Conservation (phyloP, 2,888 invertebrate genomes). For the Caenorhabditis doughertyi region DNA sequence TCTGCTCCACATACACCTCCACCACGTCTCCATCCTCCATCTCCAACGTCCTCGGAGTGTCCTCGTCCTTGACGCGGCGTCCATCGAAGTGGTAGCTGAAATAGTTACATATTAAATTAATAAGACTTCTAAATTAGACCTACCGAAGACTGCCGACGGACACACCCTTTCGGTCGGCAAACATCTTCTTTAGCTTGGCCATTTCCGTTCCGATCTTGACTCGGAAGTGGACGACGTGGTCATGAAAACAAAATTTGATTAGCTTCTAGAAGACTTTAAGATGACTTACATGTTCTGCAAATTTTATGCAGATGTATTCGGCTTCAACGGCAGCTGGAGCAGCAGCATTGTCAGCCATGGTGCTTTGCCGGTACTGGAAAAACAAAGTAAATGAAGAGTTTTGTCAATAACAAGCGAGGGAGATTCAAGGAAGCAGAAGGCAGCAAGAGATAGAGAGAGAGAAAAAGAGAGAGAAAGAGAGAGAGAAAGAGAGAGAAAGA, state of each 20-base stretch:
- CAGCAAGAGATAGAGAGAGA: background rate
- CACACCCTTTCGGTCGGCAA: too few species aligned
- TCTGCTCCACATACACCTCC: background rate
- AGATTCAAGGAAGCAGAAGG: background rate
- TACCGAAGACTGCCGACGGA: too few species aligned
- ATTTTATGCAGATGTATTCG: constrained; percentile 88
- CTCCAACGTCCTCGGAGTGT: background rate
- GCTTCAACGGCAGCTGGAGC: too few species aligned
- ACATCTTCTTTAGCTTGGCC: too few species aligned
- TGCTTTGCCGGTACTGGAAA: too few species aligned
- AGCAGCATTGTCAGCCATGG: constrained; percentile 15
- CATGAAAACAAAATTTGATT: too few species aligned
- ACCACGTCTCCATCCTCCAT: background rate
- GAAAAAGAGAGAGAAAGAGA: too few species aligned
- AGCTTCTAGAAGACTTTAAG: background rate
- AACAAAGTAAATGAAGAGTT: too few species aligned
- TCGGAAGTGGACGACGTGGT: too few species aligned
- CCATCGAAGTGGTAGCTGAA: background rate
- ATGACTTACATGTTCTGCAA: constrained; percentile 85
- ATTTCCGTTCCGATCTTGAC: too few species aligned
- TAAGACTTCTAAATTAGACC: background rate
- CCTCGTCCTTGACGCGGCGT: background rate
- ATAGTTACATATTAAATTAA: too few species aligned
- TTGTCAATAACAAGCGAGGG: background rate
- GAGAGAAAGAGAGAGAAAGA: too few species aligned